Base-by-base conservation (phyloP, 2,888 invertebrate genomes). In the Strigamia maritima region DNA sequence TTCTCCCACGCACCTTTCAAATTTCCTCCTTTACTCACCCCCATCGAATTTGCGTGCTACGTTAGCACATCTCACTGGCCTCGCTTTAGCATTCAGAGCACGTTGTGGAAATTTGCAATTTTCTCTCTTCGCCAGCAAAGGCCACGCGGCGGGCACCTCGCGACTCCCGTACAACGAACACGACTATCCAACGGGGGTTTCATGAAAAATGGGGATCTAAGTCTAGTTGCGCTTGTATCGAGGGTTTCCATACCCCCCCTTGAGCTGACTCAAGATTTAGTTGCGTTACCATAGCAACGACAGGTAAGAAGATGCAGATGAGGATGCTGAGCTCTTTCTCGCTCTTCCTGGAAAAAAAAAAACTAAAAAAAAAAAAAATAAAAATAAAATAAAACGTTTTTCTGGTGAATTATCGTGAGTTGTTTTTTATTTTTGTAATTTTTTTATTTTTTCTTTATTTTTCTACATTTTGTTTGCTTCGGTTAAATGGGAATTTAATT, bases 101-200 rank as follows among this genome's bases (percentile, higher is more conserved):
- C 78, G 78, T 78, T 65, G 35, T 31, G 22, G 65, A 78, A 78
- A 78, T 78, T 78, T 78, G 78, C 65, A 78, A 78, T 78, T 78
- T 78, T 78, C 78, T 22, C 75, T 65, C 65, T 65, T 44, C 44
- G 77, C 40, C 35, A 75, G 75, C 75, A 40, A 75, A 75, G 40
- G 75, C 38, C 75, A 40, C 38, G 75, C 75, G 35, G 4, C 75
- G 75, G 75, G 65, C 65, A 65, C 8, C 65, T 12, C 35, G 35
- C 35, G n/a, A 75, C 75, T 22, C 35, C 31, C 35, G 28, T 40
- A 75, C 40, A 38, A n/a, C 38, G 75, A 35, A 75, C n/a, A 16
- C 75, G 10, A 22, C 40, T 14, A 75, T 22, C 75, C 38, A 22
- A 35, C 31, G 31, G 35, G 31, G 35, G 31, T 75, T 35, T 24